Conservation (phyloP, 2,113 vertebrate species). For the Myrmophylax atrothorax region DNA sequence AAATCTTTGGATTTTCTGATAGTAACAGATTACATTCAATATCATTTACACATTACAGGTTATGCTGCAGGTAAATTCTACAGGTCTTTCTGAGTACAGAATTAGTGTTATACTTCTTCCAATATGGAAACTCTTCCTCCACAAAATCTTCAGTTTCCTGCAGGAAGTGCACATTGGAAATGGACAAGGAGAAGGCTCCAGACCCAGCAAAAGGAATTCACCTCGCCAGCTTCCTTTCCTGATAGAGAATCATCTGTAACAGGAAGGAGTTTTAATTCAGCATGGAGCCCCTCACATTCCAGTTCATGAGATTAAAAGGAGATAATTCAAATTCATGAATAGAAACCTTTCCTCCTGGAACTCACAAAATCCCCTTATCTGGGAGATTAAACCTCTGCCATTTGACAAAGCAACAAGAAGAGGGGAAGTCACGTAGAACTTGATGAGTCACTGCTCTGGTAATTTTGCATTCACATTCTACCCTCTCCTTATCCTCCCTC, state of each 20-base stretch:
- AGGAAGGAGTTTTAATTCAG: background rate
- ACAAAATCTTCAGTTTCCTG: background rate
- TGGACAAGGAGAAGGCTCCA: background rate
- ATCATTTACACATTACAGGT: slow-evolving; percentile 14
- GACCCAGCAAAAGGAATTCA: background rate
- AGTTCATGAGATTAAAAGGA: background rate
- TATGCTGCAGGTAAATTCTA: slow-evolving; percentile 32
- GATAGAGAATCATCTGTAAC: background rate
- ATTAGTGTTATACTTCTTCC: background rate
- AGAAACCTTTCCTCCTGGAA: background rate
- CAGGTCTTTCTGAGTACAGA: background rate
- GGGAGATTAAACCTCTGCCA: background rate
- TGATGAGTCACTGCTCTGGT: background rate
- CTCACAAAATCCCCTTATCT: background rate
- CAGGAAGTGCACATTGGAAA: background rate
- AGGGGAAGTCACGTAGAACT: background rate
- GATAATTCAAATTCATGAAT: background rate
- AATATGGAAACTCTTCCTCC: background rate
- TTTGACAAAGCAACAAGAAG: background rate
- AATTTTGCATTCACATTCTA: background rate
- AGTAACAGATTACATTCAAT: slow-evolving; percentile 4
- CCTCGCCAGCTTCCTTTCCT: background rate
- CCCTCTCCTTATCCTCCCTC: background rate
- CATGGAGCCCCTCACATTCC: background rate
- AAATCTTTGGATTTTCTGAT: slow-evolving; percentile 40